A percentile compares a stretch with the other conserved stretches of the same genome.
These are phyloP conservation scores for Amiota minor DNA, from an alignment of 2,888 invertebrate genomes.

Conservation along the genomic window DNA sequence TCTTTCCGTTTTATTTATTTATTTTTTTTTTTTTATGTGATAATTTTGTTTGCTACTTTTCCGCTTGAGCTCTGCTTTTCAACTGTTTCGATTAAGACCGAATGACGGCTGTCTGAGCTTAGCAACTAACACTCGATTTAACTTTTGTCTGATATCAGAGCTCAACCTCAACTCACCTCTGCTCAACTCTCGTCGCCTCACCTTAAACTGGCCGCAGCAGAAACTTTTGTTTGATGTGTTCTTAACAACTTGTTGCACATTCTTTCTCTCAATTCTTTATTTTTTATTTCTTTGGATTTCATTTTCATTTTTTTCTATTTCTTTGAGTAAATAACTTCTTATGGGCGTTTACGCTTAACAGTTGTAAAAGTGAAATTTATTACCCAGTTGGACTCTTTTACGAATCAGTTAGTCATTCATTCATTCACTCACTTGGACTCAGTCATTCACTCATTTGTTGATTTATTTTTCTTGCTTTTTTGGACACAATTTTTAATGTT, in stretches of 20 bases:
- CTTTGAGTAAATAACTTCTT: constrained; percentile 39
- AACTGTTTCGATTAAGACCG: constrained; percentile 42
- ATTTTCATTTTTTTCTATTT: constrained; percentile 45
- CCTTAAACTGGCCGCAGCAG: constrained; percentile 26
- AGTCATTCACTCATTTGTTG: not conserved
- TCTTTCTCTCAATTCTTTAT: constrained; percentile 36
- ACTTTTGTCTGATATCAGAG: not conserved
- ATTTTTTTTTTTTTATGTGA: constrained; percentile 39
- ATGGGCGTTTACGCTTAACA: constrained; percentile 34
- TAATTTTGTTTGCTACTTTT: constrained; percentile 68
- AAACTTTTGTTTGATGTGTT: constrained; percentile 39
- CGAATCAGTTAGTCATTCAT: not conserved
- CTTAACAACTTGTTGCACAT: constrained; percentile 56
- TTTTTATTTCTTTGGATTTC: constrained; percentile 13
- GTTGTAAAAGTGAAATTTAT: constrained; percentile 64
- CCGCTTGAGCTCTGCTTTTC: constrained; percentile 58
- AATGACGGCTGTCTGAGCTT: not conserved
- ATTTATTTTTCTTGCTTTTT: not conserved
- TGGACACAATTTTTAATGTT: constrained; percentile 38
- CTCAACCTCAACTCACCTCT: not conserved
- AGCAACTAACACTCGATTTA: not conserved
- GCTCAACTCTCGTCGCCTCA: constrained; percentile 7
- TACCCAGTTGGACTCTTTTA: constrained; percentile 43
- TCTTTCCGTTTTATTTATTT: constrained; percentile 1
- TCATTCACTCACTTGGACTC: not conserved